These are phyloP conservation scores for Epistrophe eligans DNA, from an alignment of 2,888 invertebrate species.

Conservation along the genomic window DNA sequence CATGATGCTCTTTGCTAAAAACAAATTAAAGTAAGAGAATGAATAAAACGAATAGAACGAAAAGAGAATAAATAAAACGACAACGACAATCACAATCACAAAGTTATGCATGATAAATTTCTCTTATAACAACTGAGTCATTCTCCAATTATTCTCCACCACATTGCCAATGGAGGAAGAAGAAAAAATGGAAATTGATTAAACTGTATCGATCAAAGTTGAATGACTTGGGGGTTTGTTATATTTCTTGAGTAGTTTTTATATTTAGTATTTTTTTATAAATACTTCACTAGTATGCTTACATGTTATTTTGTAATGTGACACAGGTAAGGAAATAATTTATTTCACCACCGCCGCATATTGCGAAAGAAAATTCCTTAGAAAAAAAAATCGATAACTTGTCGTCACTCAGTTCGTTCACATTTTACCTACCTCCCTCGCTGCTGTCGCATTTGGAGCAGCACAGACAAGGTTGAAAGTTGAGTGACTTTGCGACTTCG, in stretches of 20 bases:
- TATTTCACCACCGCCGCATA: constrained; percentile 44
- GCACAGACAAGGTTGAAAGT: constrained; percentile 56
- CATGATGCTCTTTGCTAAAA: neutral
- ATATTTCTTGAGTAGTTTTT: constrained; percentile 40
- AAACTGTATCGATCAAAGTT: constrained; percentile 76
- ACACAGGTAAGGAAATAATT: constrained; percentile 45
- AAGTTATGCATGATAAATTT: constrained; percentile 1
- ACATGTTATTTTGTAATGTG: constrained; percentile 56
- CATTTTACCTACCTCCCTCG: constrained; percentile 41
- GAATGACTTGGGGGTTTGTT: constrained; percentile 68
- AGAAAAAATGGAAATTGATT: constrained; percentile 61
- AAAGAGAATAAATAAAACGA: neutral
- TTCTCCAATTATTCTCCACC: constrained; percentile 6
- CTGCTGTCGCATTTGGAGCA: neutral
- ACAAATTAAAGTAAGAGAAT: neutral
- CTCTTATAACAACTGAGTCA: constrained; percentile 53
- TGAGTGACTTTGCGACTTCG: constrained; percentile 62
- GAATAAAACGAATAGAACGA: too few species aligned
- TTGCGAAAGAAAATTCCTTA: constrained; percentile 40
- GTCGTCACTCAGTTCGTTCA: constrained; percentile 66
- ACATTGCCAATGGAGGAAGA: neutral
- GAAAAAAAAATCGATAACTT: constrained; percentile 50
- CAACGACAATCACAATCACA: too few species aligned
- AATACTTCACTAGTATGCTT: constrained; percentile 1
- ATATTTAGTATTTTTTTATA: constrained; percentile 22